phyloP scores from a whole-genome alignment of 2,113 vertebrate species.

The Ranitomeya imitator region DNA sequence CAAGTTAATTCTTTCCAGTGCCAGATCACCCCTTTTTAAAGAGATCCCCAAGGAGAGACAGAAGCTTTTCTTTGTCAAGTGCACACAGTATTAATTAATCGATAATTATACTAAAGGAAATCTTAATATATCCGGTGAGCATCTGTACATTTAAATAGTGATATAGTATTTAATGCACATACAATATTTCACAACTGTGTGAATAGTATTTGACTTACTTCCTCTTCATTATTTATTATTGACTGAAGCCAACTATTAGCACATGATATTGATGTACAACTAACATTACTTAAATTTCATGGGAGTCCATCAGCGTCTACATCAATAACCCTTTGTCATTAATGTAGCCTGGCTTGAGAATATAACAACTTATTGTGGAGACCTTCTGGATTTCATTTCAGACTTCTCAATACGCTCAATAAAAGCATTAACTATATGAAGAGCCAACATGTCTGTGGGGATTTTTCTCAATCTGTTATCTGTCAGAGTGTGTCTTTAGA shows the following conservation, averaged over 20 bases:
- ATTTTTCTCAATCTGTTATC: conserved; percentile 43
- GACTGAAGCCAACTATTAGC: conserved; percentile 36
- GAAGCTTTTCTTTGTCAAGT: conserved; percentile 22
- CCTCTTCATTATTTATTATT: conserved; percentile 23
- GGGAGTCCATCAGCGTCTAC: conserved; percentile 30
- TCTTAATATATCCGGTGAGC: conserved; percentile 40
- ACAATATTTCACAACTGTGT: conserved; percentile 11
- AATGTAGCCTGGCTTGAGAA: conserved; percentile 14
- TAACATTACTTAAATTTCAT: conserved; percentile 39
- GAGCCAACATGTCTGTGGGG: conserved; percentile 38
- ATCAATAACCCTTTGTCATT: conserved; percentile 46
- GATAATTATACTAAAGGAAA: conserved; percentile 32
- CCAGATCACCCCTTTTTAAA: conserved; percentile 13
- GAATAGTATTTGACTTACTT: conserved; percentile 20
- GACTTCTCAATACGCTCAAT: conserved; percentile 23
- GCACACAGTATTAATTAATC: conserved; percentile 25
- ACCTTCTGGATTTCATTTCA: conserved; percentile 49
- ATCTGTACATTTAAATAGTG: conserved; percentile 6
- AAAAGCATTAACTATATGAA: conserved; percentile 35
- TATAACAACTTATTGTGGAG: conserved; percentile 40
- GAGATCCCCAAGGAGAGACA: conserved; percentile 11
- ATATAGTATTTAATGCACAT: conserved; percentile 39
- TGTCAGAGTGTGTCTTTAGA: conserved; percentile 15
- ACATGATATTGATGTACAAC: conserved; percentile 35
- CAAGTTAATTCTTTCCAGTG: conserved; percentile 29